Evolutionary conservation across 2,888 invertebrate species (phyloP), one percentile per base, ranked within the genome.

Genomic region (Chironomus tentans): DNA sequence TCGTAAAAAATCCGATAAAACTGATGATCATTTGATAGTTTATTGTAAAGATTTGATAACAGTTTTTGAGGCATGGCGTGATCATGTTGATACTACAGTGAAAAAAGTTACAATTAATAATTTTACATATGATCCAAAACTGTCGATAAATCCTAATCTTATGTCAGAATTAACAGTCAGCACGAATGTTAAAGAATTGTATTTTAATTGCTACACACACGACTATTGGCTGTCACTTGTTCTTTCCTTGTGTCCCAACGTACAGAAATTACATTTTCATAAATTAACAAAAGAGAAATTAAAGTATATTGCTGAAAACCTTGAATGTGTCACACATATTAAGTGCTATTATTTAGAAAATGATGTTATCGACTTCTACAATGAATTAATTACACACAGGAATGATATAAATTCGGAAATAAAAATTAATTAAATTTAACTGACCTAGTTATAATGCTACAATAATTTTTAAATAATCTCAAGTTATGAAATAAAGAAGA

Each of bases 231-330:
- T 74, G 13, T n/a, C 18, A 15, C 28, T 74, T n/a, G 22, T 74
- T 22, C 68, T 74, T 6, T 62, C 62, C 4, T 22, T 62, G 4
- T 74, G 74, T 15, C 74, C 74, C 7, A 65, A 68, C 47, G 38
- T 74, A 0, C 68, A 74, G 21, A 48, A 18, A 15, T 15, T 74
- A 21, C 38, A 74, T 24, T 74, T 74, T 22, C 48, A 15, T 12
- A 74, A 74, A 10, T 48, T 74, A 5, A 74, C 74, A 38, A 74
- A 74, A 24, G 74, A 68, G 47, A 74, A 74, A 48, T n/a, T 74
- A 7, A 68, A 68, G 21, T 48, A 74, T 48, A 46, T 62, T 3
- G 74, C 68, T 10, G 68, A 74, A 7, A 46, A 74, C 38, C 46
- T 74, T 15, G 74, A 74, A 21, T 21, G 24, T 38, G 15, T 74